These are phyloP conservation scores for Australoheros facetus DNA, from an alignment of 2,797 vertebrate species.

Conservation along the genomic window DNA sequence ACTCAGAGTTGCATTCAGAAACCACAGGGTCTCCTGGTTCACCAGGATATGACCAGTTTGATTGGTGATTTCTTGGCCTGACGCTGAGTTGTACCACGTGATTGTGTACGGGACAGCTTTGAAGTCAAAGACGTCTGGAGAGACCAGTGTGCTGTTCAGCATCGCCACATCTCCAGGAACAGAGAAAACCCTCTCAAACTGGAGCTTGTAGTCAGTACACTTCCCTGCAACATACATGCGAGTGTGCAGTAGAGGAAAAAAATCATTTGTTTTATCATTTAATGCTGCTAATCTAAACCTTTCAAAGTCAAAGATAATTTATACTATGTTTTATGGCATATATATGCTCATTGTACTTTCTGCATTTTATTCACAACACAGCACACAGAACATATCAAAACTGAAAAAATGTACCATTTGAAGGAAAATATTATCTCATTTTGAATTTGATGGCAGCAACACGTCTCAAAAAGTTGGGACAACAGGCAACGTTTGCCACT, in stretches of 20 bases:
- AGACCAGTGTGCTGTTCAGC: constrained; percentile 67
- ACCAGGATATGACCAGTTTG: constrained; percentile 44
- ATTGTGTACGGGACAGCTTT: constrained; percentile 52
- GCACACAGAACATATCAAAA: no score
- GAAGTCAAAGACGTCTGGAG: constrained; percentile 40
- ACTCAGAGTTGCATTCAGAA: constrained; percentile 51
- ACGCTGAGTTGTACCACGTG: constrained; percentile 65
- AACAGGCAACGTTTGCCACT: no score
- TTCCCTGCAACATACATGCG: constrained; percentile 51
- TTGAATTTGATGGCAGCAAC: no score
- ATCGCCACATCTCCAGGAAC: constrained; percentile 70
- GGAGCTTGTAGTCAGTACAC: constrained; percentile 49
- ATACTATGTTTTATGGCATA: neutral
- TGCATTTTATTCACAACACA: no score
- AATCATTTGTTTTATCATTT: neutral
- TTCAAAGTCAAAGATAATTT: neutral
- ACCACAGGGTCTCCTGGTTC: constrained; percentile 60
- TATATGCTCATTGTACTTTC: neutral
- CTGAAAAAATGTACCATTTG: no score
- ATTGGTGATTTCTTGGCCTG: constrained; percentile 34
- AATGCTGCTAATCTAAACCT: neutral
- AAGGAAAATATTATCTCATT: no score
- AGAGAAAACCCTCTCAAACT: constrained; percentile 59
- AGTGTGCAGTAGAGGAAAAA: neutral
- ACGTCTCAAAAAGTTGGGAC: no score